Conservation (phyloP, 1,140 invertebrate genomes). For the Aphaenogaster floridana region DNA sequence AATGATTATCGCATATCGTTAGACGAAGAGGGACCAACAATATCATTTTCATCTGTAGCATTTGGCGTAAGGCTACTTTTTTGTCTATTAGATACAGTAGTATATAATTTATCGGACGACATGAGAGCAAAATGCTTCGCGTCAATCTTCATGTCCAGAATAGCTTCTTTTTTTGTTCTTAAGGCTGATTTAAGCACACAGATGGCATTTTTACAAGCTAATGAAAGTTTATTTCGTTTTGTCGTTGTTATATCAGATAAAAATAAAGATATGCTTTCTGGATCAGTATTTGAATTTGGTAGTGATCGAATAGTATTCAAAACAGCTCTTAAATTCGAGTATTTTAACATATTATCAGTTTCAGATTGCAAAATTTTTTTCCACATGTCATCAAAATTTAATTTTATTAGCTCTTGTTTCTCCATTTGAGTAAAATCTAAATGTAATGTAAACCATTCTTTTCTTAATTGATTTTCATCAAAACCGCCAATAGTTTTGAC, state of each 20-base stretch:
- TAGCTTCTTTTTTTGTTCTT: neutral
- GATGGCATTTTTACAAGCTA: neutral
- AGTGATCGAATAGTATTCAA: neutral
- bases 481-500: neutral
- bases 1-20: too few species aligned
- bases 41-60: neutral
- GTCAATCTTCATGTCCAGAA: neutral
- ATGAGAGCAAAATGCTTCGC: neutral
- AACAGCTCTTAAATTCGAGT: neutral
- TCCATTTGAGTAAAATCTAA: neutral
- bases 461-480: neutral
- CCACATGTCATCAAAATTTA: conserved; percentile 18
- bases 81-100: neutral
- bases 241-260: neutral
- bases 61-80: neutral
- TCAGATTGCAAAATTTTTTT: neutral
- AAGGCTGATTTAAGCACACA: conserved; percentile 4
- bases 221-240: conserved; percentile 21
- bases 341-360: neutral
- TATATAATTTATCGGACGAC: neutral
- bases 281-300: neutral
- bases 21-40: neutral
- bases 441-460: neutral
- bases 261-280: neutral
- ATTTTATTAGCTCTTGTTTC: neutral